Conservation (phyloP, 1,140 invertebrate genomes). For the Ceratina japonica region DNA sequence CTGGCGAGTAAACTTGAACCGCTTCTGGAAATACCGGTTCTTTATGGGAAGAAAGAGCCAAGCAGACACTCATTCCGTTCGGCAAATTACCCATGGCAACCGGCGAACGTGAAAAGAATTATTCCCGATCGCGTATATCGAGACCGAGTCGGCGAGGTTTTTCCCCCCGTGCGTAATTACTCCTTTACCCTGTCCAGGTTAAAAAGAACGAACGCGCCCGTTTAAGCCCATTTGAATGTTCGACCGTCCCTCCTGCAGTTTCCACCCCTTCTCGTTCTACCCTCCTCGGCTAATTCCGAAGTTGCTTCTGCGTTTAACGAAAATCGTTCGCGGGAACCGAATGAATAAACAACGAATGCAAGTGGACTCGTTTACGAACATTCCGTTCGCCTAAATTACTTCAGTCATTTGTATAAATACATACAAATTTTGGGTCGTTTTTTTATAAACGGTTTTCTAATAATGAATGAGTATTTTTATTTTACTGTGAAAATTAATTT, state of each 20-base stretch:
- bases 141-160: not conserved
- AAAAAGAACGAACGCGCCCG: not conserved
- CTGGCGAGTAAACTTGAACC: not conserved
- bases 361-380: too few species aligned
- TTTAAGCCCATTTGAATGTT: conserved; percentile 14
- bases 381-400: too few species aligned
- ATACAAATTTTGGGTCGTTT: too few species aligned
- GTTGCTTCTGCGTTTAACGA: not conserved
- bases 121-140: conserved; percentile 31
- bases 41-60: not conserved
- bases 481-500: too few species aligned
- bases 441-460: too few species aligned
- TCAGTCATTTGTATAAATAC: too few species aligned
- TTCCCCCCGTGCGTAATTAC: conserved; percentile 21
- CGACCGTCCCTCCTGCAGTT: not conserved
- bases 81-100: conserved; percentile 38
- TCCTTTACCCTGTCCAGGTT: not conserved
- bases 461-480: too few species aligned
- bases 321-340: not conserved
- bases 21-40: conserved; percentile 14
- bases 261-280: not conserved
- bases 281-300: not conserved
- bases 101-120: conserved; percentile 51
- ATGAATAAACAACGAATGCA: not conserved
- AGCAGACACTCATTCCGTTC: conserved; percentile 19